Conservation (phyloP, 2,888 invertebrate genomes). For the Euzophera pinguis region DNA sequence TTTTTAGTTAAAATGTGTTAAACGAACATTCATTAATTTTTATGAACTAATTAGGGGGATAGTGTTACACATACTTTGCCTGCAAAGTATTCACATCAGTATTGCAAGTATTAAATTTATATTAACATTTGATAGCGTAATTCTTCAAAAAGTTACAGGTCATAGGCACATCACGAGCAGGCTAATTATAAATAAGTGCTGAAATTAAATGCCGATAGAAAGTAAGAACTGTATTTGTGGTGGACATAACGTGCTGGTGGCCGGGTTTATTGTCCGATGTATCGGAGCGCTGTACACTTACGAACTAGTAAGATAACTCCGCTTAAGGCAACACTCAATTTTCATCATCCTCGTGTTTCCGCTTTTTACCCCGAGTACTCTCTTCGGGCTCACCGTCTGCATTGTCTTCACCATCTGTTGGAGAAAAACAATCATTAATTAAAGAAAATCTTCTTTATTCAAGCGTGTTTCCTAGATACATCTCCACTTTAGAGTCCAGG, state of each 20-base stretch:
- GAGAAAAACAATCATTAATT: background rate
- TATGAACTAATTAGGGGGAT: no score
- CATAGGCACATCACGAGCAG: no score
- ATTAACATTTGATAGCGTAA: no score
- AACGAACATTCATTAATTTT: no score
- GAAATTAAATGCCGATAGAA: background rate
- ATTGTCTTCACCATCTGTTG: conserved; percentile 62
- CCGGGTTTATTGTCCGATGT: conserved; percentile 72
- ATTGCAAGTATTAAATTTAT: no score
- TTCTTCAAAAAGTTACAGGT: no score
- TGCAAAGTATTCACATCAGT: no score
- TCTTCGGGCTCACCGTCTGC: conserved; percentile 66
- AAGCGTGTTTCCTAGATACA: no score
- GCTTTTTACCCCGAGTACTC: conserved; percentile 81
- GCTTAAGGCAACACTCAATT: conserved; percentile 76
- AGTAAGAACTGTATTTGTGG: background rate
- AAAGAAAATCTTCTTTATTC: no score
- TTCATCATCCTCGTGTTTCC: conserved; percentile 80
- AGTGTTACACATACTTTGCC: no score
- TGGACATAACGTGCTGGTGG: conserved; percentile 4
- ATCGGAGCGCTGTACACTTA: conserved; percentile 77
- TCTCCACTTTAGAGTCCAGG: no score
- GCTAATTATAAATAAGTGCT: background rate
- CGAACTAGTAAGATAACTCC: conserved; percentile 74
- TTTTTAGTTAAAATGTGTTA: no score